A percentile compares a stretch with the other conserved stretches of the same genome.
These are phyloP conservation scores for Serilophus lunatus DNA, from an alignment of 2,113 vertebrate genomes.

Conservation along the genomic window DNA sequence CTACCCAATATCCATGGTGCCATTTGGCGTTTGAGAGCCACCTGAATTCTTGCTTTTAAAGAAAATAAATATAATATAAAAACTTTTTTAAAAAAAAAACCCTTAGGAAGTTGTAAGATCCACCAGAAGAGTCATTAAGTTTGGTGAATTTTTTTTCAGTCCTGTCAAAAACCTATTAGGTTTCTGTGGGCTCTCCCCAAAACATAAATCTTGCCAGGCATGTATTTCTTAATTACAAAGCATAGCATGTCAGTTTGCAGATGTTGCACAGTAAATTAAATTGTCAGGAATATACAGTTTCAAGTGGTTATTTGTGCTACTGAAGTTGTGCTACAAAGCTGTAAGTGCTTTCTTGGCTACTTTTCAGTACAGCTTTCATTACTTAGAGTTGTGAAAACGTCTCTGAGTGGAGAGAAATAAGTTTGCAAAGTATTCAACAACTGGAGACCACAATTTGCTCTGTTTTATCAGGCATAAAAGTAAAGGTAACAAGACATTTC, in stretches of 20 bases:
- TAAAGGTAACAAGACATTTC: neutral
- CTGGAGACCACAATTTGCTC: neutral
- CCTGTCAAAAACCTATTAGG: neutral
- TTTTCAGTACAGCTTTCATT: neutral
- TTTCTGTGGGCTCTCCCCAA: neutral
- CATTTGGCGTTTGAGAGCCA: neutral
- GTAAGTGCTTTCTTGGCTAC: neutral
- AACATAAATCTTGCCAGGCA: slow-evolving; percentile 18
- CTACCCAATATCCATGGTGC: neutral
- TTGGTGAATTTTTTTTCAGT: neutral
- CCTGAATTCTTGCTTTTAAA: neutral
- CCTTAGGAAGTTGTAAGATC: neutral
- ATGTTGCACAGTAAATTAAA: slow-evolving; percentile 3
- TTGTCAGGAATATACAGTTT: neutral
- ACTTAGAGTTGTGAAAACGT: neutral
- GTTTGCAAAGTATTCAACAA: neutral
- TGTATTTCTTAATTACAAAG: slow-evolving; percentile 42
- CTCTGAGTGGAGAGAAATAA: neutral
- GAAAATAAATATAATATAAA: neutral
- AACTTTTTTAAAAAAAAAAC: neutral
- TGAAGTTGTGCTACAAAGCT: neutral
- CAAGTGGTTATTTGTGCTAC: neutral
- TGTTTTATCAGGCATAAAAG: neutral
- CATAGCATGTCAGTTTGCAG: neutral
- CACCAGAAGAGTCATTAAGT: neutral